Base-by-base conservation (phyloP, 2,888 invertebrate genomes). In the Machimus rusticus region DNA sequence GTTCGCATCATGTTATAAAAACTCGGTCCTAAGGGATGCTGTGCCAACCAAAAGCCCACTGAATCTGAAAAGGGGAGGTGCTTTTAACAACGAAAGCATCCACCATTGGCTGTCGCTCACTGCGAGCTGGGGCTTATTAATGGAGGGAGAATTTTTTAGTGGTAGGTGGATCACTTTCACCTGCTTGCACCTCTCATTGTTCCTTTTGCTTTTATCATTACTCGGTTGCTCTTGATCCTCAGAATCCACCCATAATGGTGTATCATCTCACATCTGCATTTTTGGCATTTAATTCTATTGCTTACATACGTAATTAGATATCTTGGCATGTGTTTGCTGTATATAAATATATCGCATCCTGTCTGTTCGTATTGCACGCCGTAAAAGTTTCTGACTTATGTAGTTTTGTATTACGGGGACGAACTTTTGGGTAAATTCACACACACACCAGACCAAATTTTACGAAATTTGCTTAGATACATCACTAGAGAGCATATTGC, bases 401-500 rank as follows among this genome's bases (percentile, higher is more conserved):
- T 74, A 74, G 19, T 46, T 19, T 39, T 74, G 34, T 39, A 23
- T 39, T 55, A 55, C 37, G 46, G 31, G 23, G 14, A n/a, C n/a
- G 39, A n/a, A 66, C 85, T 85, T 39, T 66, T 74, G 66, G 66
- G 39, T 31, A 74, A 84, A 34, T 39, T 23, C 74, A 74, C 66
- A 46, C 57, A 39, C 34, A 85, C 85, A 84, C 74, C 8, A 43
- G 4, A 8, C 12, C 34, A 43, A 37, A 74, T 19, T 85, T 37
- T 85, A 85, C 85, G 85, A 74, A 85, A 46, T 85, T 85, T 85
- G 74, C 85, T 85, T 85, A 85, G 85, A 85, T 85, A 85, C 85
- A 85, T 85, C 51, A 74, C 46, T 85, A 39, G 74, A 87, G 78
- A 86, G 88, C 88, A 87, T 92, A 92, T 92, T 92, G 92, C 92